phyloP scores from a whole-genome alignment of 2,797 vertebrate species.

The Pteronotus mesoamericanus region DNA sequence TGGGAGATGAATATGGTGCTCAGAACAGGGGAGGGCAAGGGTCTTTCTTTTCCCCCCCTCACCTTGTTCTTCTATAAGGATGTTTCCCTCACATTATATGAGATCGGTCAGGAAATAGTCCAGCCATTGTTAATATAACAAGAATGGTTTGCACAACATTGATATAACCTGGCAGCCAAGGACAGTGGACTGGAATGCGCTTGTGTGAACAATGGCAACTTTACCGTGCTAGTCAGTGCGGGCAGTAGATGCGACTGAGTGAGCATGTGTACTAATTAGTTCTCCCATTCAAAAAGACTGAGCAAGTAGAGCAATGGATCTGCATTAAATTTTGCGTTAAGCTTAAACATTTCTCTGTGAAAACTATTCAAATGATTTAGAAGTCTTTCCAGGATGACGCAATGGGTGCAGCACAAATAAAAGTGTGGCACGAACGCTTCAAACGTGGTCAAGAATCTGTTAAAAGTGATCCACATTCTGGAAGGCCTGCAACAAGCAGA shows the following conservation, averaged over 20 bases:
- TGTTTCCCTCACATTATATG: background rate
- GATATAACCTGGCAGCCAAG: background rate
- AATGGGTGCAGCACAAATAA: background rate
- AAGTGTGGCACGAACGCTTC: background rate
- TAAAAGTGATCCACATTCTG: background rate
- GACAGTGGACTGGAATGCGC: background rate
- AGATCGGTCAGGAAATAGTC: background rate
- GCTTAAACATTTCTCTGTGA: background rate
- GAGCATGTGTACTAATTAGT: background rate
- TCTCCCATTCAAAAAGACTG: background rate
- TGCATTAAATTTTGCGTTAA: background rate
- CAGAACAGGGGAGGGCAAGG: background rate
- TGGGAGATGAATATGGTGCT: background rate
- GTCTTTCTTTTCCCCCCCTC: background rate
- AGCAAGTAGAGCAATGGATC: background rate
- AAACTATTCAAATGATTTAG: background rate
- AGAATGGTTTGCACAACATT: background rate
- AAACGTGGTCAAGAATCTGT: background rate
- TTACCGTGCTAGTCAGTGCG: background rate
- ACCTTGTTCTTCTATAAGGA: background rate
- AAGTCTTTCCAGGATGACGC: background rate
- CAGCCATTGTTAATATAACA: background rate
- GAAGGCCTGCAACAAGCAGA: background rate
- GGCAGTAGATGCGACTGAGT: background rate
- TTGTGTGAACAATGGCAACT: background rate